Evolutionary conservation across 2,888 invertebrate species (phyloP), one percentile per base, ranked within the genome.

Genomic region (Drosophila tanythrix): DNA sequence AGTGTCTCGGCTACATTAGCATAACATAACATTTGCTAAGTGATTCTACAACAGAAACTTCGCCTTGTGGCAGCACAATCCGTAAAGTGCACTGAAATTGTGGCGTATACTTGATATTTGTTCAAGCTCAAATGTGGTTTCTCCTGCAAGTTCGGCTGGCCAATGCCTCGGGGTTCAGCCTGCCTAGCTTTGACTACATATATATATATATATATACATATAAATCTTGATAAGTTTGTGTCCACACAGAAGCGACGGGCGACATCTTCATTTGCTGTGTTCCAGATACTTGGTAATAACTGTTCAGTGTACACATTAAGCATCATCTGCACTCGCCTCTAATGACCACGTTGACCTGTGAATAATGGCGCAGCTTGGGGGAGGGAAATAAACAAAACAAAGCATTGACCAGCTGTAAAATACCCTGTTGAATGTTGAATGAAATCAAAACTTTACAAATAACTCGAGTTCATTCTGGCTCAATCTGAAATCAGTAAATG

Each of bases 71-170:
- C 48, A 27, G 11, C 35, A 46, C 46, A 33, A 50, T 38, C 48
- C 29, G 33, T 21, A 11, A 18, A n/a, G 15, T 46, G 48, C 59
- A 61, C 40, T 40, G 10, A 2, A 33, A 25, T 1, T 3, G 61
- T 59, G 56, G 57, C 81, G 79, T 79, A 81, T 81, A 65, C 79
- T 68, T 79, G 63, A 81, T 79, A 78, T 81, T 69, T 77, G 67
- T 52, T 58, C 33, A 52, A 60, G 59, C 60, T 33, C n/a, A n/a
- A 7, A 38, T 29, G 51, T 31, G 35, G 59, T 3, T 27, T 57
- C 15, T 3, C 2, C n/a, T 3, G 10, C 33, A 43, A 56, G 40
- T 40, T 50, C 4, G 27, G 18, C 3, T 15, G 31, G 53, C 53
- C 48, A 11, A 35, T 48, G 48, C 36, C 53, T 33, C 36, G 5